Percentiles rank a stretch among this genome's conserved stretches.
These are phyloP conservation scores for Buphagus erythrorhynchus DNA, from an alignment of 2,797 vertebrate species.

Conservation along the genomic window DNA sequence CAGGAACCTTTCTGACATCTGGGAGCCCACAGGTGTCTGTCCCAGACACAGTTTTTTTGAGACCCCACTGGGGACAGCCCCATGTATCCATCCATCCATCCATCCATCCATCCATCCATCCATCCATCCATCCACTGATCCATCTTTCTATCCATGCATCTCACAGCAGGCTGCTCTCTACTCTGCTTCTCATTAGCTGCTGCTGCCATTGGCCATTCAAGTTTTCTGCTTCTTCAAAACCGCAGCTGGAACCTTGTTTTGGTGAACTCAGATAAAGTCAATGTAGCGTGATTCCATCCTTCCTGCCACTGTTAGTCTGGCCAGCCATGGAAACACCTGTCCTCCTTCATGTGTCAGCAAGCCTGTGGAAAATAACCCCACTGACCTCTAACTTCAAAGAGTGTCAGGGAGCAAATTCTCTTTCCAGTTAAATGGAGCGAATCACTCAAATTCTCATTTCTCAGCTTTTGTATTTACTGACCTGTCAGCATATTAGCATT, in stretches of 20 bases:
- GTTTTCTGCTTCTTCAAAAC: not conserved
- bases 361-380: not conserved
- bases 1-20: not conserved
- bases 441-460: not conserved
- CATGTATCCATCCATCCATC: accelerated
- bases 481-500: not conserved
- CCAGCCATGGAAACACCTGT: not conserved
- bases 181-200: not conserved
- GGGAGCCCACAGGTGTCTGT: not conserved
- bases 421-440: not conserved
- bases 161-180: not conserved
- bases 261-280: not conserved
- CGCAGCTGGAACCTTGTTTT: not conserved
- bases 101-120: not conserved
- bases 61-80: not conserved
- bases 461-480: not conserved
- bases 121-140: not conserved
- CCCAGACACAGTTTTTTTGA: not conserved
- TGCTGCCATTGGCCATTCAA: not conserved
- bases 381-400: not conserved
- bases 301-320: not conserved
- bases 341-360: not conserved
- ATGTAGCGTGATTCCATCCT: slow-evolving; percentile 47
- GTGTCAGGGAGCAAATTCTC: not conserved
- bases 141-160: not conserved